phyloP scores from a whole-genome alignment of 2,888 invertebrate species.

The Xestia ashworthii region DNA sequence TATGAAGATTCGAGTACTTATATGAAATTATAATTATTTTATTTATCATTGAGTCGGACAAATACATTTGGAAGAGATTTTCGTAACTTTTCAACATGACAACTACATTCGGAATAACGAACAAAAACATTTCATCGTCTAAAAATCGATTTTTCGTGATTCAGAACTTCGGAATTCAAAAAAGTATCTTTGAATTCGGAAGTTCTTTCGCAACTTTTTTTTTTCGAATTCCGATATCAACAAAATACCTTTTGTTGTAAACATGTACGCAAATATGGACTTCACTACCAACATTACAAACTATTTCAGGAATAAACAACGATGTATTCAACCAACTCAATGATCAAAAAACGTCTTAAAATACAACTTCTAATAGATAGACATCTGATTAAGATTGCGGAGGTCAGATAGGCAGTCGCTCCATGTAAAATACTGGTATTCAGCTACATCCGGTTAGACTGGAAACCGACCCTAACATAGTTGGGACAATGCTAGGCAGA shows the following conservation, averaged over 20 bases:
- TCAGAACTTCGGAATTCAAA: background rate
- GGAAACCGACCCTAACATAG: background rate
- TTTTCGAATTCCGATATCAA: background rate
- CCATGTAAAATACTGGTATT: background rate
- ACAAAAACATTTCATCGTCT: background rate
- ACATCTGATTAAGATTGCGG: background rate
- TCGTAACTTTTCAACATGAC: background rate
- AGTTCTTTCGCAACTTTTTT: background rate
- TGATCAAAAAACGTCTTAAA: constrained; percentile 4
- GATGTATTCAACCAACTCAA: constrained; percentile 17
- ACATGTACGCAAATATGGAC: background rate
- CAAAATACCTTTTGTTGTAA: background rate
- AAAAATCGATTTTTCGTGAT: background rate
- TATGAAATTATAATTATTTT: constrained; percentile 40
- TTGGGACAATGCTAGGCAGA: background rate
- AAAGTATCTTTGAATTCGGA: background rate
- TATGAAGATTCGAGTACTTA: constrained; percentile 60
- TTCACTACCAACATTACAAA: background rate
- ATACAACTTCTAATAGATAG: constrained; percentile 13
- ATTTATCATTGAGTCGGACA: constrained; percentile 18
- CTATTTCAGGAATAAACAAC: background rate
- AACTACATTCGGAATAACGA: background rate
- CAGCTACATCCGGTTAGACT: background rate
- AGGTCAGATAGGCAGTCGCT: background rate
- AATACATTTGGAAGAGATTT: constrained; percentile 9